Conservation (phyloP, 2,113 vertebrate species). For the Mionectes macconnelli region DNA sequence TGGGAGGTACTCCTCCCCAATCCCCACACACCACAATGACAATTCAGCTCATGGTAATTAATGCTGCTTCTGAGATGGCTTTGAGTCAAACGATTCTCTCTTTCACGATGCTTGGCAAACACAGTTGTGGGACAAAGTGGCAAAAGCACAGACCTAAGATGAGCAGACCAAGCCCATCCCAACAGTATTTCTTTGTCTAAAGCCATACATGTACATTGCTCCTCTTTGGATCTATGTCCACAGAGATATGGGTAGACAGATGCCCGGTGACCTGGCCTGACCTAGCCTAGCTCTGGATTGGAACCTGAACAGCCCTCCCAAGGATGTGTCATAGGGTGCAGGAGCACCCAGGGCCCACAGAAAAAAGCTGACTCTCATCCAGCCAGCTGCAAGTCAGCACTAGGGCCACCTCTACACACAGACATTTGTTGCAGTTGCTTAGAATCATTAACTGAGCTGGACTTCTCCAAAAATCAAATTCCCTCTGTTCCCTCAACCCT, state of each 20-base stretch:
- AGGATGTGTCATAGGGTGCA: background rate
- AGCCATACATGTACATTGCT: background rate
- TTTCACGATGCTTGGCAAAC: background rate
- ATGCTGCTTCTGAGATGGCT: conserved; percentile 1
- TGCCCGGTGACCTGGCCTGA: background rate
- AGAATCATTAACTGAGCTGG: background rate
- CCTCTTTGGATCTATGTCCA: background rate
- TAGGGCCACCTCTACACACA: background rate
- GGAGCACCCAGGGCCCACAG: background rate
- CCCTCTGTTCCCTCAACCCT: rapidly evolving
- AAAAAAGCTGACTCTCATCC: background rate
- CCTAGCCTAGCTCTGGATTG: background rate
- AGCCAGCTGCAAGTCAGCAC: background rate
- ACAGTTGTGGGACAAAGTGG: background rate
- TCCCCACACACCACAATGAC: background rate
- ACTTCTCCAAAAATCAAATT: background rate
- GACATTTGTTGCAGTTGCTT: background rate
- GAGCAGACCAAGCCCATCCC: background rate
- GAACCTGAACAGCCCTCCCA: background rate
- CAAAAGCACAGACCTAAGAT: background rate
- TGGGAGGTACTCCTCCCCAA: conserved; percentile 38
- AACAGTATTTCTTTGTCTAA: background rate
- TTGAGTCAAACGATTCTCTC: background rate
- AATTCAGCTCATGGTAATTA: background rate
- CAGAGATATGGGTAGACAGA: background rate